A percentile compares a stretch with the other conserved stretches of the same genome.
Evolutionary conservation across 2,113 vertebrate genomes (phyloP).

Genomic region (Sterna hirundo): DNA sequence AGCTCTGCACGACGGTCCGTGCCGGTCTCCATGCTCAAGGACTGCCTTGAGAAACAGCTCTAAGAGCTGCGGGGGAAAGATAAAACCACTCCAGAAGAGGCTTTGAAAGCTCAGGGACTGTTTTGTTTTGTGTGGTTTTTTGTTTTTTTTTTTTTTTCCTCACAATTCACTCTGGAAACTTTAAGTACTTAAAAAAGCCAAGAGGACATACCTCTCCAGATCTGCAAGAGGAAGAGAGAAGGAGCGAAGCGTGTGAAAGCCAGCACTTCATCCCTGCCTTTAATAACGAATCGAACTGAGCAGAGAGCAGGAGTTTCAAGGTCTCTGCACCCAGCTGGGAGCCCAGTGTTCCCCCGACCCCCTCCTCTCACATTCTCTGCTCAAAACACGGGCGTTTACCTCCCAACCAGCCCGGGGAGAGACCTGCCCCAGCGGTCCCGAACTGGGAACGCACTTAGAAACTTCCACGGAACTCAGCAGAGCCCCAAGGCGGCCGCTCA

Average conservation of each 20-base stretch:
- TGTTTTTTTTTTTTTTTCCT: too few species aligned
- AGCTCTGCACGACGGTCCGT: fast-evolving
- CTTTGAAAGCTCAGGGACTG: not conserved
- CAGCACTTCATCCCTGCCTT: not conserved
- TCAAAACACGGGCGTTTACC: fast-evolving
- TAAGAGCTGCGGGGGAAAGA: not conserved
- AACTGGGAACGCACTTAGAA: fast-evolving
- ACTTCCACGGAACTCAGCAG: fast-evolving
- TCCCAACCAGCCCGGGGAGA: fast-evolving
- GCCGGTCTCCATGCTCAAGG: fast-evolving
- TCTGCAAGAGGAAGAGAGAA: not conserved
- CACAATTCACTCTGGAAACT: not conserved
- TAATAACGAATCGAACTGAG: fast-evolving
- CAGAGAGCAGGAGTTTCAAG: not conserved
- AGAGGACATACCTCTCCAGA: not conserved
- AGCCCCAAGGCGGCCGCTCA: fast-evolving
- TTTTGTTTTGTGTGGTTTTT: not conserved
- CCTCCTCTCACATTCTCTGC: not conserved
- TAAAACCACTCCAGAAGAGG: not conserved
- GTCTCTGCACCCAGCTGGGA: not conserved
- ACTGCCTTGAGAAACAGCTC: not conserved
- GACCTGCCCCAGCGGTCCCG: not conserved
- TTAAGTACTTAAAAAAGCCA: not conserved
- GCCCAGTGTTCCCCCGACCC: not conserved
- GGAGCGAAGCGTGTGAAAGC: not conserved